These are phyloP conservation scores for Leptosomus discolor DNA, from an alignment of 2,113 vertebrate species.

Conservation along the genomic window DNA sequence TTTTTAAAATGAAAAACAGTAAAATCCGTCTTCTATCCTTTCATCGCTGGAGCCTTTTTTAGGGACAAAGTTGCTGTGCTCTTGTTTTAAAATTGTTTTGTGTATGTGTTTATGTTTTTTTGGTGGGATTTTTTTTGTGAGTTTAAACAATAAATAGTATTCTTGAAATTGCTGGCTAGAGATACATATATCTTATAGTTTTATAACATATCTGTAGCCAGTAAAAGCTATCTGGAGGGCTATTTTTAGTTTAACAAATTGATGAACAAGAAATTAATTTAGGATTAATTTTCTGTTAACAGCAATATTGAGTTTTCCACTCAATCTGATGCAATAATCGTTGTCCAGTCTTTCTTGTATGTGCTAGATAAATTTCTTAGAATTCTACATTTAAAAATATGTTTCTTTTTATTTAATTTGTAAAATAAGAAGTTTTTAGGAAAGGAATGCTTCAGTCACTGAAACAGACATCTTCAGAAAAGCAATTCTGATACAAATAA, in stretches of 20 bases:
- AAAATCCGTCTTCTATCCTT: background rate
- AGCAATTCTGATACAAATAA: background rate
- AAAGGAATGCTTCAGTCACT: background rate
- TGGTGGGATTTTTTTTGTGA: background rate
- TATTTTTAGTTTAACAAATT: background rate
- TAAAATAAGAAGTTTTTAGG: background rate
- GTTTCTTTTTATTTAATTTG: background rate
- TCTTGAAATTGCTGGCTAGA: background rate
- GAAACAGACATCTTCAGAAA: background rate
- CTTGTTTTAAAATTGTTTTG: background rate
- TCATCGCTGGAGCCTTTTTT: background rate
- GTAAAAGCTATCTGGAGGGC: background rate
- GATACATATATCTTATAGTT: background rate
- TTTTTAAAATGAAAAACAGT: background rate
- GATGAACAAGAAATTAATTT: background rate
- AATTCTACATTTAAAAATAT: background rate
- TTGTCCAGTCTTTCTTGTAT: background rate
- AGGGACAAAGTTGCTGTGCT: background rate
- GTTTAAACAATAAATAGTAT: background rate
- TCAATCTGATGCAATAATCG: background rate
- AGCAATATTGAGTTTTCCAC: background rate
- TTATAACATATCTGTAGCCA: background rate
- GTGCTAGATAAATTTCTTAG: background rate
- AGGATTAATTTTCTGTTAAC: background rate
- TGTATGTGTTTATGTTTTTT: background rate